Evolutionary conservation across 2,888 invertebrate genomes (phyloP), one percentile per base, ranked within the genome.

Genomic region (Dasysyrphus albostriatus): DNA sequence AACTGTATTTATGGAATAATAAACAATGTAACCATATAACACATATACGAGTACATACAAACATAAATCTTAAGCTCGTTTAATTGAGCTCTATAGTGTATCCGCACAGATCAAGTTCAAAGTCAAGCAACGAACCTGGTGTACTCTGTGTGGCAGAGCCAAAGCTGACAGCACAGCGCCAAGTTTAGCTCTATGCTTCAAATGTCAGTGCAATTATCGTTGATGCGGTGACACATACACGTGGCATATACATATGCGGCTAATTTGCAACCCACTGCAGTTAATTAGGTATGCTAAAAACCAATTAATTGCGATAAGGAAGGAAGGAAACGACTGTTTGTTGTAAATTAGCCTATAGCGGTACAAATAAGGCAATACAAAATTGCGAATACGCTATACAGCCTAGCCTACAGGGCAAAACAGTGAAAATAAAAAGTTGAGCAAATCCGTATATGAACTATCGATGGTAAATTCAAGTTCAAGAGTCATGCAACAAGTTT

Each of bases 91-190:
- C 67, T 32, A 74, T 32, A 54, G 49, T 49, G 74, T 69, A 79
- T 56, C 58, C 51, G 42, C 80, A 67, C 76, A 69, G 76, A 77
- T 73, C 84, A 85, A 85, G 84, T 85, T 85, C 84, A 85, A 85
- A 85, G 84, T 77, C 84, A 85, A 69, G 7, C 67, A 81, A 73
- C 76, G 84, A 85, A 85, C 84, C 81, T 73, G 75, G 75, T 76
- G 65, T 61, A 61, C 32, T 65, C 65, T 32, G 29, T 73, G 65
- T 49, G n/a, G 69, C 39, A 37, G 19, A 54, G 10, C 16, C 37
- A 29, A 42, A 61, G 42, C 59, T 67, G 47, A 65, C 44, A 44
- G 63, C 16, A 65, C 44, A 44, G 63, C 16, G 37, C 44, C 42
- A 16, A 51, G 49, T 70, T 39, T 34, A 49, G 58, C 37, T 32